phyloP scores from a whole-genome alignment of 1,140 invertebrate genomes.

The Trichoplusia ni region DNA sequence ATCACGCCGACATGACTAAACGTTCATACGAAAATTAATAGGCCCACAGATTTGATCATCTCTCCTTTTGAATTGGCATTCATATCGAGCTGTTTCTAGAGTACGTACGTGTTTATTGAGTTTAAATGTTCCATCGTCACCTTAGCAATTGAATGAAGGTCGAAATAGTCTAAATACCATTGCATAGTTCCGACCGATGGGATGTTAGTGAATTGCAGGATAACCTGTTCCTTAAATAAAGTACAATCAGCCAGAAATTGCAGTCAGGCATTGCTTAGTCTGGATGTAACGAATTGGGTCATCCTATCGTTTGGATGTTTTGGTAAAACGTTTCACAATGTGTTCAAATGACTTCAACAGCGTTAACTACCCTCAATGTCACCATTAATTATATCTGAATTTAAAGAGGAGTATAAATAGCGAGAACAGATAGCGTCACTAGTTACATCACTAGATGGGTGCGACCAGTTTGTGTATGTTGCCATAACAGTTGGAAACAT shows the following conservation, averaged over 20 bases:
- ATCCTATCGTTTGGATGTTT: too few relatives aligned
- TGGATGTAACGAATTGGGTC: conserved; percentile 7
- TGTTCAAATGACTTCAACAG: background rate
- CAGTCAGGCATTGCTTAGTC: too few relatives aligned
- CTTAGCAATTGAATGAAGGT: conserved; percentile 14
- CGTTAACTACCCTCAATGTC: conserved; percentile 45
- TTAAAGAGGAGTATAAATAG: conserved; percentile 54
- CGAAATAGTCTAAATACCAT: too few relatives aligned
- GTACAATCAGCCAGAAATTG: too few relatives aligned
- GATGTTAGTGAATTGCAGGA: too few relatives aligned
- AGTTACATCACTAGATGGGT: conserved; percentile 58
- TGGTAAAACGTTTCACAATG: too few relatives aligned
- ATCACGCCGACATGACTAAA: conserved; percentile 43
- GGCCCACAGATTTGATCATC: conserved; percentile 3
- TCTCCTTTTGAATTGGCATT: conserved; percentile 16
- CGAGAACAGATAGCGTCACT: conserved; percentile 48
- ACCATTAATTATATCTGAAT: conserved; percentile 26
- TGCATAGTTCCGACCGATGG: too few relatives aligned
- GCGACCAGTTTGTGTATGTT: conserved; percentile 50
- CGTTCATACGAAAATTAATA: conserved; percentile 16
- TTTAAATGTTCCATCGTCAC: background rate
- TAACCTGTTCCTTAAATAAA: too few relatives aligned
- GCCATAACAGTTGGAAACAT: conserved; percentile 43
- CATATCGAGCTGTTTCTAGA: background rate
- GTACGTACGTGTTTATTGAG: background rate